A percentile compares a stretch with the other conserved stretches of the same genome.
phyloP scores from a whole-genome alignment of 1,140 invertebrate genomes.

The Cyphomyrmex costatus region DNA sequence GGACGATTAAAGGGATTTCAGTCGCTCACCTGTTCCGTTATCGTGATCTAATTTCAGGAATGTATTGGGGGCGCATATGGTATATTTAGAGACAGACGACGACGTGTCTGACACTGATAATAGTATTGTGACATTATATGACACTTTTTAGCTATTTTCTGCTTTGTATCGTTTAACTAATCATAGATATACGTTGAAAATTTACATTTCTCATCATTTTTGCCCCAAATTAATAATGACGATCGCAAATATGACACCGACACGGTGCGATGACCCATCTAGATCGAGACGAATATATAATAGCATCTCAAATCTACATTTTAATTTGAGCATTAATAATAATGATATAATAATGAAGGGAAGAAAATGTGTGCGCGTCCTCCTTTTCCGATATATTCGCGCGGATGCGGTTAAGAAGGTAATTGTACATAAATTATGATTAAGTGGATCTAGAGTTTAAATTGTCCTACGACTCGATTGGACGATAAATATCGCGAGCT shows the following conservation, averaged over 20 bases:
- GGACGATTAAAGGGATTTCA: constrained; percentile 33
- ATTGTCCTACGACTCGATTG: constrained; percentile 49
- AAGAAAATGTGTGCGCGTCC: not conserved
- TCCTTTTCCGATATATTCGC: not conserved
- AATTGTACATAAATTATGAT: constrained; percentile 67
- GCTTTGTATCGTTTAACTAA: not conserved
- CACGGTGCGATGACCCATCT: constrained; percentile 15
- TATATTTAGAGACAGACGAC: not conserved
- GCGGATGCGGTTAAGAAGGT: not conserved
- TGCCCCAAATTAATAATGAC: constrained; percentile 30
- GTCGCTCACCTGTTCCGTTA: constrained; percentile 22
- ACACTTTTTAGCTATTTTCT: not conserved
- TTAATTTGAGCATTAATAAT: constrained; percentile 1
- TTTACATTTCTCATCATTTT: not conserved
- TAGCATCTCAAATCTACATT: constrained; percentile 65
- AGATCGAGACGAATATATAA: constrained; percentile 54
- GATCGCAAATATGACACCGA: constrained; percentile 44
- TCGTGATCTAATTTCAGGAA: constrained; percentile 24
- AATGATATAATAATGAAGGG: not conserved
- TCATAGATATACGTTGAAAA: not conserved
- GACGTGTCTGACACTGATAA: not conserved
- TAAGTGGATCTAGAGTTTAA: constrained; percentile 32
- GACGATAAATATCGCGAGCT: constrained; percentile 66
- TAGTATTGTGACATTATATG: not conserved
- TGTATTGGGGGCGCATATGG: not conserved